Evolutionary conservation across 2,797 vertebrate species (phyloP).

Genomic region (Sebastiscus tertius): DNA sequence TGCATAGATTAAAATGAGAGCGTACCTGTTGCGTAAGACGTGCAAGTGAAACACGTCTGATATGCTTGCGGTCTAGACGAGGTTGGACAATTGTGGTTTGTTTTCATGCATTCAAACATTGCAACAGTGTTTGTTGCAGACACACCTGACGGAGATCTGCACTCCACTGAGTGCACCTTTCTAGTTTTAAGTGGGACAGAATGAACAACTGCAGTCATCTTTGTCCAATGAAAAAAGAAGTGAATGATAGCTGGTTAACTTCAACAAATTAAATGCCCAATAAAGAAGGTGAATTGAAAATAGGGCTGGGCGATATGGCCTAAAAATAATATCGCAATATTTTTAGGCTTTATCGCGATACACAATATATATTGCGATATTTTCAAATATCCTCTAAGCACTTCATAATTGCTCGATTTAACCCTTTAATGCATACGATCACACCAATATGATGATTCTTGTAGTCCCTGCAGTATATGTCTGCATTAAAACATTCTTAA

Average conservation of each 20-base stretch:
- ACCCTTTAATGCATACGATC: no score
- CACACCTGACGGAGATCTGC: background rate
- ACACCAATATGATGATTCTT: no score
- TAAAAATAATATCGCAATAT: no score
- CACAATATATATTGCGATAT: no score
- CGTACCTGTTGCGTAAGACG: background rate
- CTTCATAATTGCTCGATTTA: no score
- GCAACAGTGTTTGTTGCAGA: background rate
- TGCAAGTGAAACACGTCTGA: background rate
- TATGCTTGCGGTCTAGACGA: no score
- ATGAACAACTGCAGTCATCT: background rate
- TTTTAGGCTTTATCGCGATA: no score
- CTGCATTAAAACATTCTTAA: no score
- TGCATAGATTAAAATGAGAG: background rate
- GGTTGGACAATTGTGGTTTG: background rate
- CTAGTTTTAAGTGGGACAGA: background rate
- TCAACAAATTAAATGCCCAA: background rate
- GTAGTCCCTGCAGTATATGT: no score
- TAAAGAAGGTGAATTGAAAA: no score
- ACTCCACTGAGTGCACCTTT: background rate
- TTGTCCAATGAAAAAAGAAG: background rate
- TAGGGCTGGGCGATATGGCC: no score
- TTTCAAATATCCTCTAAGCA: no score
- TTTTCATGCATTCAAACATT: background rate
- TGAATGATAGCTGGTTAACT: background rate